Evolutionary conservation across 1,140 invertebrate genomes (phyloP).

Genomic region (Ctenoplectra terminalis): DNA sequence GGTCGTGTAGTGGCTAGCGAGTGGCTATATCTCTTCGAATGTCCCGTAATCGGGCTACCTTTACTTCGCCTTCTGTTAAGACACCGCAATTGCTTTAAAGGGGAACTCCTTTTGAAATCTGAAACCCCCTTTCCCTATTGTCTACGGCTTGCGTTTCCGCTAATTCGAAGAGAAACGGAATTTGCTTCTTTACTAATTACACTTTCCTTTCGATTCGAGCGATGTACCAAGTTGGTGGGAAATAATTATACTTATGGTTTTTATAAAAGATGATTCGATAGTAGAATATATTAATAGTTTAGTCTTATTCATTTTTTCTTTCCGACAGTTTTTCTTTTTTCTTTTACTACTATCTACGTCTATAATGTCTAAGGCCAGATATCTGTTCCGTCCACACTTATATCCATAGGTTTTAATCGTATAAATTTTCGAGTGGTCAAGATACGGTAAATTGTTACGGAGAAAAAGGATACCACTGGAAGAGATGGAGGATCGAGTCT

Average conservation of each 20-base stretch:
- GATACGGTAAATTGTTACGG: constrained; percentile 44
- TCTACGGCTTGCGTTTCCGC: not conserved
- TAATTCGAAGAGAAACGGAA: not conserved
- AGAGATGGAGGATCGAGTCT: constrained; percentile 45
- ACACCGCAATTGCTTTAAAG: constrained; percentile 46
- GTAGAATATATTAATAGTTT: no score
- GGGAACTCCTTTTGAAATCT: not conserved
- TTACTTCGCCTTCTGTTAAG: constrained; percentile 46
- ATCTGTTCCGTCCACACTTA: no score
- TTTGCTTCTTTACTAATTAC: no score
- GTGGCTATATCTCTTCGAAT: constrained; percentile 74
- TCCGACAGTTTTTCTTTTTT: no score
- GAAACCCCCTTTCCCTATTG: not conserved
- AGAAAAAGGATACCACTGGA: constrained; percentile 44
- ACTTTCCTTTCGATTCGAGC: no score
- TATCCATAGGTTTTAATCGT: constrained; percentile 50
- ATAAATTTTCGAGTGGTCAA: constrained; percentile 50
- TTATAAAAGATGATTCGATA: no score
- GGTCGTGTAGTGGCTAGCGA: constrained; percentile 77
- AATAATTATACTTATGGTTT: no score
- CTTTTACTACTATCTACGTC: no score
- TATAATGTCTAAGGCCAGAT: no score
- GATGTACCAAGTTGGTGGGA: no score
- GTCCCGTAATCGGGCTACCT: constrained; percentile 67
- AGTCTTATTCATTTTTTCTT: no score